Evolutionary conservation across 2,113 vertebrate species (phyloP).

Genomic region (Cnemophilus loriae): DNA sequence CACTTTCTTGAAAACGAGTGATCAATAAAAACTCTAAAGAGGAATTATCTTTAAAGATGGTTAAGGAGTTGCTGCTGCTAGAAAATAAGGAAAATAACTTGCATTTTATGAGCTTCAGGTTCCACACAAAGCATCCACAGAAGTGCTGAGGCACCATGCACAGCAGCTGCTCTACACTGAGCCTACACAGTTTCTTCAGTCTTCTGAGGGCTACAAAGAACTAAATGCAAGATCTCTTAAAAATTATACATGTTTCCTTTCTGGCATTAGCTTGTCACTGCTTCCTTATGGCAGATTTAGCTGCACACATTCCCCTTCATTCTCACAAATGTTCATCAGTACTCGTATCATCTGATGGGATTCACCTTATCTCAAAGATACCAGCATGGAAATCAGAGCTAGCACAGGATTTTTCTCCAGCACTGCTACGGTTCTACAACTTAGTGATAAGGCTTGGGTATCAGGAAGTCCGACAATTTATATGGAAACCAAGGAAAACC

Average conservation of each 20-base stretch:
- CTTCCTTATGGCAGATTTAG: neutral
- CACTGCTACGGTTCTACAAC: neutral
- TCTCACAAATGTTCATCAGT: neutral
- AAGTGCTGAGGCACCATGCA: rapidly evolving
- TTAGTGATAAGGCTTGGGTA: rapidly evolving
- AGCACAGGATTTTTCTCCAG: neutral
- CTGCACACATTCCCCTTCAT: neutral
- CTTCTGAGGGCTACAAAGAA: neutral
- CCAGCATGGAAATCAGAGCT: neutral
- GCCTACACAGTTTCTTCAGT: neutral
- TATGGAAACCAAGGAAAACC: neutral
- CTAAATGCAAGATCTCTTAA: neutral
- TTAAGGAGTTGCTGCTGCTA: neutral
- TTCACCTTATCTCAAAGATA: neutral
- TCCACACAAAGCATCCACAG: neutral
- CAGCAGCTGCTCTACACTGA: neutral
- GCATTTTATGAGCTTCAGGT: neutral
- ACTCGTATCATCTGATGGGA: neutral
- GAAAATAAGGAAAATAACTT: neutral
- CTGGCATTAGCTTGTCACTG: neutral
- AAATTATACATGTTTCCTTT: rapidly evolving
- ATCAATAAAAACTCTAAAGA: conserved; percentile 22
- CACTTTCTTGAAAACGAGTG: neutral
- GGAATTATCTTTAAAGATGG: neutral
- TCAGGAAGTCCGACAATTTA: neutral